Evolutionary conservation across 2,888 invertebrate species (phyloP).

Genomic region (Mythimna lalbum): DNA sequence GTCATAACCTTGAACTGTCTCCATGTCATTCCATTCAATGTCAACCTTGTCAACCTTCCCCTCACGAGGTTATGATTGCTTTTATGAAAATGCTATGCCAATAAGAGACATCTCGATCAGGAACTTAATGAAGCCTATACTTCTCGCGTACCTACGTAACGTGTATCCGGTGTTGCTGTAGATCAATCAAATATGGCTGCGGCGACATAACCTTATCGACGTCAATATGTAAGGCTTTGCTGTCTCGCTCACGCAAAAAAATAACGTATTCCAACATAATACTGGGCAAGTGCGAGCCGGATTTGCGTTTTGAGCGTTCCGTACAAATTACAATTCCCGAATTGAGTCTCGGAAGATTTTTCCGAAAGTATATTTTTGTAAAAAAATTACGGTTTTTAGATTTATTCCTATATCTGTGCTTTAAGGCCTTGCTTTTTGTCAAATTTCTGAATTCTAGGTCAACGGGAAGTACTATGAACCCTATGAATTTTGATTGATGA

Average conservation of each 20-base stretch:
- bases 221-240: background rate
- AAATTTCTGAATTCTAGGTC: no score
- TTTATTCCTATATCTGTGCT: no score
- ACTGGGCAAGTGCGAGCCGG: no score
- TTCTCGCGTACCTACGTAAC: slow-evolving; percentile 1
- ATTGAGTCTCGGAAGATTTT: no score
- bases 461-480: no score
- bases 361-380: no score
- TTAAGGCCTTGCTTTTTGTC: no score
- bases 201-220: slow-evolving; percentile 22
- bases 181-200: slow-evolving; percentile 17
- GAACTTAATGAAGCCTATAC: slow-evolving; percentile 29
- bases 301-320: no score
- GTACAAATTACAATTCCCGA: no score
- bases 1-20: slow-evolving; percentile 1
- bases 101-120: slow-evolving; percentile 4
- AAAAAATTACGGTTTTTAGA: no score
- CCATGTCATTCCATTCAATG: slow-evolving; percentile 14
- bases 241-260: background rate
- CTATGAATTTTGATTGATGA: no score
- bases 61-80: slow-evolving; percentile 15
- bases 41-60: slow-evolving; percentile 8
- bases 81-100: slow-evolving; percentile 22
- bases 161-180: slow-evolving; percentile 5
- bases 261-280: slow-evolving; percentile 3